These are phyloP conservation scores for Microctonus brassicae DNA, from an alignment of 2,888 invertebrate genomes.

Conservation along the genomic window DNA sequence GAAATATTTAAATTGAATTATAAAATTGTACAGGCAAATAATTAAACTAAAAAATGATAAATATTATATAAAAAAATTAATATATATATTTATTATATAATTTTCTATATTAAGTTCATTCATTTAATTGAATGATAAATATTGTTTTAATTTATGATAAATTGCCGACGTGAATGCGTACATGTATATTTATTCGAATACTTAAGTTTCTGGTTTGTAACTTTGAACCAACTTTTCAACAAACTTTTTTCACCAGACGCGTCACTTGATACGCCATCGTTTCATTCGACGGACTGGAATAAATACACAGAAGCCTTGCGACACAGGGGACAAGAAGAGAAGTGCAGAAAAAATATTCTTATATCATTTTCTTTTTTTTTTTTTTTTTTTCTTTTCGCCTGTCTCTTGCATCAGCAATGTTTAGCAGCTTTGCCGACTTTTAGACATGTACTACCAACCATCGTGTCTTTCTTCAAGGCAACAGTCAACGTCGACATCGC, in stretches of 20 bases:
- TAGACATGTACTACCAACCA: neutral
- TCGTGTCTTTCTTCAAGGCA: neutral
- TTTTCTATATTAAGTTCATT: neutral
- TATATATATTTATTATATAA: neutral
- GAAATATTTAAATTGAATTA: conserved; percentile 6
- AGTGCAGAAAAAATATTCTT: no score
- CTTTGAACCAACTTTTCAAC: conserved; percentile 7
- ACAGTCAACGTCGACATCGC: conserved; percentile 8
- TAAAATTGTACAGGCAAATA: conserved; percentile 26
- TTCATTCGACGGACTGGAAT: conserved; percentile 11
- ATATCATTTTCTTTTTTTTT: neutral
- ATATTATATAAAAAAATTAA: conserved; percentile 26
- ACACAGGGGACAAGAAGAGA: neutral
- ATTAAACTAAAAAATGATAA: conserved; percentile 29
- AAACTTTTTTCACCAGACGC: conserved; percentile 38
- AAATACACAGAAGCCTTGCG: neutral
- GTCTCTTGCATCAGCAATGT: neutral
- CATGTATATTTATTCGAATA: neutral
- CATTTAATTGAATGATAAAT: neutral
- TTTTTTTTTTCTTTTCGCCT: neutral
- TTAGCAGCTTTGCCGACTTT: neutral
- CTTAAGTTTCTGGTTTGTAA: neutral
- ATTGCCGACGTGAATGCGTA: neutral
- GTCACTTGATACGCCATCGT: conserved; percentile 44
- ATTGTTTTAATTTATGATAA: neutral